Evolutionary conservation across 2,113 vertebrate species (phyloP).

Genomic region (Spizaetus ornatus): DNA sequence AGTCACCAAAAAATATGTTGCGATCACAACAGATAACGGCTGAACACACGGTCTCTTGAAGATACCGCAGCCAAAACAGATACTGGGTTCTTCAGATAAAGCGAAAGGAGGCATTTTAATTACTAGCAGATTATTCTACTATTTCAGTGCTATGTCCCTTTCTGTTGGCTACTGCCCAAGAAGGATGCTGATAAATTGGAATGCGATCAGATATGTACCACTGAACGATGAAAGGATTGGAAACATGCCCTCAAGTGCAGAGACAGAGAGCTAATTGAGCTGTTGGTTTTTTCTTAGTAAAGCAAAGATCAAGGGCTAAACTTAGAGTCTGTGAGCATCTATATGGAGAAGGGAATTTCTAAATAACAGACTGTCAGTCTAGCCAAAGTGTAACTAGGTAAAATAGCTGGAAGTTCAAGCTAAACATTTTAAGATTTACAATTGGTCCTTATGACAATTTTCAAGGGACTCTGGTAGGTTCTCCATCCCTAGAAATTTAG

Average conservation of each 20-base stretch:
- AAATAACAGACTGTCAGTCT: not conserved
- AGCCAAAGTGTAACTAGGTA: not conserved
- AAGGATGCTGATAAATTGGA: conserved; percentile 50
- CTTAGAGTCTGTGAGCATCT: not conserved
- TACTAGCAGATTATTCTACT: conserved; percentile 9
- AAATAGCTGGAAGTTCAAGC: not conserved
- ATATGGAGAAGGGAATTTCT: not conserved
- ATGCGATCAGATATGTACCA: conserved; percentile 32
- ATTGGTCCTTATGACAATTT: not conserved
- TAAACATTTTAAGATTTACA: not conserved
- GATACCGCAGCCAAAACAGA: not conserved
- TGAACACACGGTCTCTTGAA: not conserved
- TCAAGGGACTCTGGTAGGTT: not conserved
- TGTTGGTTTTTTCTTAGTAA: conserved; percentile 12
- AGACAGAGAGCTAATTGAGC: conserved; percentile 43
- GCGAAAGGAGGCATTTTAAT: not conserved
- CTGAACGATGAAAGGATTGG: conserved; percentile 24
- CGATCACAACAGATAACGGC: not conserved
- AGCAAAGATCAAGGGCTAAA: conserved; percentile 48
- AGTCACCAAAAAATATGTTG: not conserved
- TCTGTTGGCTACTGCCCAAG: conserved; percentile 15
- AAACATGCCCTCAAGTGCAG: conserved; percentile 26
- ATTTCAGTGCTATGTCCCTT: not conserved
- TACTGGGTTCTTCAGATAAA: not conserved
- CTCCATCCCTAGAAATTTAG: not conserved